Percentiles rank a stretch among this genome's conserved stretches.
Conservation (phyloP, 2,888 invertebrate genomes). For the Apodemia hepburni region DNA sequence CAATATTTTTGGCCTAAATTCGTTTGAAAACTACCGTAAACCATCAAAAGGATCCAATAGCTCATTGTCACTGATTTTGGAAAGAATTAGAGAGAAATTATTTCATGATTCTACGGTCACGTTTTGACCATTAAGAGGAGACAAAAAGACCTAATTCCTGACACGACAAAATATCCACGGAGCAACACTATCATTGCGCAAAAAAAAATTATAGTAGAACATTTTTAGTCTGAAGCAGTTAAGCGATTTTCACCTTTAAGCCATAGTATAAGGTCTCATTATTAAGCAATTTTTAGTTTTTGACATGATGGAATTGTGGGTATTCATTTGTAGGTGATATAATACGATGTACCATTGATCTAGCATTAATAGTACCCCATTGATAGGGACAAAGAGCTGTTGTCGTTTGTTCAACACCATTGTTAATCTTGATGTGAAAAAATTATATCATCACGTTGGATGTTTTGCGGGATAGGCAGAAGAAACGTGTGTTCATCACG, state of each 20-base stretch:
- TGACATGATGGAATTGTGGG: slow-evolving; percentile 30
- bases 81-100: slow-evolving; percentile 70
- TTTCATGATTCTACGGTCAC: slow-evolving; percentile 65
- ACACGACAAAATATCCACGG: slow-evolving; percentile 72
- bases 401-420: slow-evolving; percentile 47
- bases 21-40: slow-evolving; percentile 50
- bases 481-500: too few relatives aligned
- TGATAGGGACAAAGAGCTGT: slow-evolving; percentile 64
- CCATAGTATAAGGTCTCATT: neutral
- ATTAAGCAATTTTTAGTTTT: slow-evolving; percentile 23
- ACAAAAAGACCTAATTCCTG: slow-evolving; percentile 76
- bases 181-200: slow-evolving; percentile 73
- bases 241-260: slow-evolving; percentile 27
- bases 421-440: neutral
- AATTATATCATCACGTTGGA: neutral
- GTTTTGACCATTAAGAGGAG: slow-evolving; percentile 74
- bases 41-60: slow-evolving; percentile 50
- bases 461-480: neutral
- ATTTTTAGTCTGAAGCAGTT: slow-evolving; percentile 26
- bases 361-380: slow-evolving; percentile 72
- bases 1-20: too few relatives aligned
- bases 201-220: slow-evolving; percentile 46
- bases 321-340: slow-evolving; percentile 44
- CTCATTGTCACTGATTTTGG: slow-evolving; percentile 59
- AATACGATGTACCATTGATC: slow-evolving; percentile 62